phyloP scores from a whole-genome alignment of 2,797 vertebrate genomes.

The Notoglanidium macrostoma region DNA sequence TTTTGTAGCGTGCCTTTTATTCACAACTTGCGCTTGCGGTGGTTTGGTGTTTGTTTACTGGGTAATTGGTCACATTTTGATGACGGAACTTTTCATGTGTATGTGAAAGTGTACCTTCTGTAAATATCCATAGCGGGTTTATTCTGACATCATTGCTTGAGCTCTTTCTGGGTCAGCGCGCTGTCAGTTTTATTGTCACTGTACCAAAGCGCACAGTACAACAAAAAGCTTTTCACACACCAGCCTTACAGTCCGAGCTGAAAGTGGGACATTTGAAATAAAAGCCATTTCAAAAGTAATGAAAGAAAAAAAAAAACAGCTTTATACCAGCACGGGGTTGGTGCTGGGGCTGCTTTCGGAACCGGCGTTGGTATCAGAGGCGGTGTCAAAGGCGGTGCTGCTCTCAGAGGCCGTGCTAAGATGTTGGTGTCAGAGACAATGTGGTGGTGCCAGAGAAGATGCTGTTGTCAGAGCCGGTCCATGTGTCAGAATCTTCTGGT shows the following conservation, averaged over 20 bases:
- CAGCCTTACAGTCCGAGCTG: not conserved
- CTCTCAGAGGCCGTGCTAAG: not conserved
- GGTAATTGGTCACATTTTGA: not conserved
- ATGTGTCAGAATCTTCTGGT: not conserved
- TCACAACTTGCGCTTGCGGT: not conserved
- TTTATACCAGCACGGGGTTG: not conserved
- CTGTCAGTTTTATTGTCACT: not conserved
- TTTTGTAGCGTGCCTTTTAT: not conserved
- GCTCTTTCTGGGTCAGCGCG: not conserved
- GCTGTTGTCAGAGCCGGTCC: not conserved
- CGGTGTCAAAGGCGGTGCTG: not conserved
- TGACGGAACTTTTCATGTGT: not conserved
- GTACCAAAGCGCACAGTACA: not conserved
- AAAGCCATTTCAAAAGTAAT: not conserved
- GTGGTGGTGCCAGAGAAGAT: not conserved
- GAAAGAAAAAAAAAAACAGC: not conserved
- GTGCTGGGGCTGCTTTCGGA: not conserved
- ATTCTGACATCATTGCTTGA: not conserved
- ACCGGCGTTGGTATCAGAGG: not conserved
- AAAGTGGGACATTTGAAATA: not conserved
- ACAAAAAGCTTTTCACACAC: slow-evolving; percentile 21
- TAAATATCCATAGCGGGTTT: not conserved
- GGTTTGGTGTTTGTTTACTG: not conserved
- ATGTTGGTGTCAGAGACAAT: not conserved
- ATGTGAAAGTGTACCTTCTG: not conserved